These are phyloP conservation scores for Gandaritis pyraliata DNA, from an alignment of 2,888 invertebrate species.

Conservation along the genomic window DNA sequence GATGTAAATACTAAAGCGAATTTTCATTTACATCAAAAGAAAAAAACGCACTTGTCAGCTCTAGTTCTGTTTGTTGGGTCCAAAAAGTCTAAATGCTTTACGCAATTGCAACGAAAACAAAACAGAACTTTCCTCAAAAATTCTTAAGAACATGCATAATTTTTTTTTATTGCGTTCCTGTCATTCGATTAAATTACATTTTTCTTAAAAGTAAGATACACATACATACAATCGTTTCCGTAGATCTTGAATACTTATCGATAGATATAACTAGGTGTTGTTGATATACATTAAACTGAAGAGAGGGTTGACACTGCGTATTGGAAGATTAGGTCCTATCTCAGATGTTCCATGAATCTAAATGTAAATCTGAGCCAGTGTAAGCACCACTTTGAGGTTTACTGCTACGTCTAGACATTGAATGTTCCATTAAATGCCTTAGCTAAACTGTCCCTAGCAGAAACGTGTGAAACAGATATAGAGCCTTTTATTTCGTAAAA, in stretches of 20 bases:
- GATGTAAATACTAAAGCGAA: too few relatives aligned
- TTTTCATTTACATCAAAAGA: too few relatives aligned
- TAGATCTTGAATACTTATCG: slow-evolving; percentile 1
- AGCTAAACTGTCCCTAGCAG: slow-evolving; percentile 36
- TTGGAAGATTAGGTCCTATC: slow-evolving; percentile 31
- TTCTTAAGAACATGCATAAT: too few relatives aligned
- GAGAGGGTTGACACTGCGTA: slow-evolving; percentile 23
- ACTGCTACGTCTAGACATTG: slow-evolving; percentile 48
- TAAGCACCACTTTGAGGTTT: slow-evolving; percentile 28
- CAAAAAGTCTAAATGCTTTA: too few relatives aligned
- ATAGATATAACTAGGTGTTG: neutral
- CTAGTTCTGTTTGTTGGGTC: too few relatives aligned
- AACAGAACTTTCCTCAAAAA: too few relatives aligned
- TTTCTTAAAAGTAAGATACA: too few relatives aligned
- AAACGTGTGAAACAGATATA: slow-evolving; percentile 37
- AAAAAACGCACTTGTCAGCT: too few relatives aligned
- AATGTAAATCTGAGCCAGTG: slow-evolving; percentile 39
- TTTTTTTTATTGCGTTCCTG: too few relatives aligned
- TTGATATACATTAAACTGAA: slow-evolving; percentile 25
- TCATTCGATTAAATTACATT: too few relatives aligned
- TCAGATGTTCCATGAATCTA: slow-evolving; percentile 34
- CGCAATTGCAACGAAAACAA: too few relatives aligned
- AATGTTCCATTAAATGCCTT: slow-evolving; percentile 39
- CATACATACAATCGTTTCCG: neutral
- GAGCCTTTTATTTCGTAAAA: slow-evolving; percentile 31